phyloP scores from a whole-genome alignment of 2,797 vertebrate species.

The Pitangus sulphuratus region DNA sequence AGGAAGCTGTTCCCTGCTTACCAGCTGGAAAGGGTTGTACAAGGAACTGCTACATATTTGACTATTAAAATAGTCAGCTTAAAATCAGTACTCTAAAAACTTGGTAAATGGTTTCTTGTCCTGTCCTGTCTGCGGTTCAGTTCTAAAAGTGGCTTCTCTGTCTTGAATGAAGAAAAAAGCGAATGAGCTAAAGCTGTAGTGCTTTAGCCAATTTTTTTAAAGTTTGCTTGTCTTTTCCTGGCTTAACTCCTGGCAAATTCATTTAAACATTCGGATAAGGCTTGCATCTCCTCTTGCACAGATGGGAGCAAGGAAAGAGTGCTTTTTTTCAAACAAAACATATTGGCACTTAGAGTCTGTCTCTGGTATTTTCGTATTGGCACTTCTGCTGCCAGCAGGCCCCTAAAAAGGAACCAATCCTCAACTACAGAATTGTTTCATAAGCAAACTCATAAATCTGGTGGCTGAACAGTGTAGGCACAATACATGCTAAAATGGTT shows the following conservation, averaged over 20 bases:
- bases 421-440: neutral
- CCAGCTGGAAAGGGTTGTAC: neutral
- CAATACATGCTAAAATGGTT: neutral
- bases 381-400: neutral
- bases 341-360: neutral
- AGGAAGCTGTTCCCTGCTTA: neutral
- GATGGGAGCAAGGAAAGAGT: neutral
- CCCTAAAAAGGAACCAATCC: neutral
- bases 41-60: fast-evolving
- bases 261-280: neutral
- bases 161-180: neutral
- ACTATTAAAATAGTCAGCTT: neutral
- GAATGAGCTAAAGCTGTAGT: neutral
- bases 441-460: neutral
- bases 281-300: neutral
- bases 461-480: neutral
- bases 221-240: neutral
- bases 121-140: neutral
- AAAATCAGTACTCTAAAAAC: neutral
- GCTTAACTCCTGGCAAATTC: neutral
- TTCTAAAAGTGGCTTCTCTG: neutral
- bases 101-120: neutral
- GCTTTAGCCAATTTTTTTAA: neutral
- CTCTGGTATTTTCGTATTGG: neutral
- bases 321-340: neutral